These are phyloP conservation scores for Bujurquina vittata DNA, from an alignment of 2,113 vertebrate species.

Conservation along the genomic window DNA sequence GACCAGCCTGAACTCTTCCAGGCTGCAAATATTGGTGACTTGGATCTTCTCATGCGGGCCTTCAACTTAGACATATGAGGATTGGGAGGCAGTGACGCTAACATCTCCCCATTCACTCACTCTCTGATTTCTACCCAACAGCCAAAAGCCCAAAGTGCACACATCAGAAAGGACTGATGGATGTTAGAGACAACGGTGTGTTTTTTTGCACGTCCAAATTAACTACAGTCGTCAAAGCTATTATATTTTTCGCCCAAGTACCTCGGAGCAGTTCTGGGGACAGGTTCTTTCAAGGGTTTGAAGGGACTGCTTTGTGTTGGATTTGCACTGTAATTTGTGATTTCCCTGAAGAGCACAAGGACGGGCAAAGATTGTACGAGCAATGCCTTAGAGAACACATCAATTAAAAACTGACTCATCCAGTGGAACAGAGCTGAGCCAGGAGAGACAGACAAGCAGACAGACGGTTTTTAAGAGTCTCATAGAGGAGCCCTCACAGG, in stretches of 20 bases:
- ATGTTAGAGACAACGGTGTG: slow-evolving; percentile 8
- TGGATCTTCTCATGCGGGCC: slow-evolving; percentile 94
- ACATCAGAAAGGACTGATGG: slow-evolving; percentile 29
- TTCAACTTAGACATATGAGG: slow-evolving; percentile 93
- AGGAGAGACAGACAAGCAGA: slow-evolving; percentile 24
- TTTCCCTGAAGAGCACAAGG: slow-evolving; percentile 81
- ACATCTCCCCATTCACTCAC: slow-evolving; percentile 1
- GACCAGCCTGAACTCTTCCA: slow-evolving; percentile 98
- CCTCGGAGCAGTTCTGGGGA: slow-evolving; percentile 68
- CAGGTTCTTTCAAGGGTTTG: slow-evolving; percentile 61
- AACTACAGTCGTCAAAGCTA: slow-evolving; percentile 33
- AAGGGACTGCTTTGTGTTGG: slow-evolving; percentile 66
- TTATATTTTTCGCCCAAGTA: slow-evolving; percentile 54
- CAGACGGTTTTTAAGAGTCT: slow-evolving; percentile 15
- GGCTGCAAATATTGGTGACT: slow-evolving; percentile 95
- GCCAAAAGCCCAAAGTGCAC: slow-evolving; percentile 78
- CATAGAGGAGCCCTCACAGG: slow-evolving; percentile 31
- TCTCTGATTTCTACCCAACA: slow-evolving; percentile 42
- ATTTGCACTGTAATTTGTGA: slow-evolving; percentile 78
- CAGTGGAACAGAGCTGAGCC: slow-evolving; percentile 64
- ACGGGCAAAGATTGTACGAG: slow-evolving; percentile 76
- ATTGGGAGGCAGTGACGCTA: slow-evolving; percentile 5
- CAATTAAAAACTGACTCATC: slow-evolving; percentile 74
- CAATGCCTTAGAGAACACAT: slow-evolving; percentile 82
- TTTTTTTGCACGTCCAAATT: slow-evolving; percentile 51